A percentile compares a stretch with the other conserved stretches of the same genome.
Evolutionary conservation across 2,113 vertebrate species (phyloP).

Genomic region (Neomonachus schauinslandi): DNA sequence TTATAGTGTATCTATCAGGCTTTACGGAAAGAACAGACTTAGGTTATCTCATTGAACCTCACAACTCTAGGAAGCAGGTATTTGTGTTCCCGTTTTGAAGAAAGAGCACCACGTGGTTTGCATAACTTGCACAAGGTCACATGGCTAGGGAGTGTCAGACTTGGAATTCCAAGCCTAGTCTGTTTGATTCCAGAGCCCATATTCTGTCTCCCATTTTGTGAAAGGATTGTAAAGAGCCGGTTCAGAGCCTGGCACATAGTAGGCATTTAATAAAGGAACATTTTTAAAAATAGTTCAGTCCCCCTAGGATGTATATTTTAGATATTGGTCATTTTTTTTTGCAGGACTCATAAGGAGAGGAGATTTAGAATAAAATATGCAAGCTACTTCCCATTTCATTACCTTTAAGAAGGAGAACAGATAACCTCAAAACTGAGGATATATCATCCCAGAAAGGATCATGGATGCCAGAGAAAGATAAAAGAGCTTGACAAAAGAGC

Average conservation of each 20-base stretch:
- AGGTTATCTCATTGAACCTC: conserved; percentile 46
- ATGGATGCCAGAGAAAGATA: conserved; percentile 51
- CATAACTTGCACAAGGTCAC: conserved; percentile 28
- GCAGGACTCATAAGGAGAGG: background rate
- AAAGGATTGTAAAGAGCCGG: conserved; percentile 12
- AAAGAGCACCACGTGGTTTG: background rate
- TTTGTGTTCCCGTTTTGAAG: conserved; percentile 54
- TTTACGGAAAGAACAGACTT: conserved; percentile 48
- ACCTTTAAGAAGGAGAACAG: conserved; percentile 55
- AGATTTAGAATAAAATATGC: conserved; percentile 53
- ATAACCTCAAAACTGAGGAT: conserved; percentile 30
- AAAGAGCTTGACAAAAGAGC: conserved; percentile 37
- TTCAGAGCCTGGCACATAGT: background rate
- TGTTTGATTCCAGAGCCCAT: conserved; percentile 41
- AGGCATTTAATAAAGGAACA: conserved; percentile 32
- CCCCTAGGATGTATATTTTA: background rate
- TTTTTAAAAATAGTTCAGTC: conserved; percentile 1
- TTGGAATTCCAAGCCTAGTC: conserved; percentile 27
- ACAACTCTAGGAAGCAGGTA: background rate
- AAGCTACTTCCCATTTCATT: conserved; percentile 9
- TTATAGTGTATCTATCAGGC: conserved; percentile 20
- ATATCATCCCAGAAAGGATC: conserved; percentile 27
- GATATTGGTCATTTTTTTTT: conserved; percentile 45
- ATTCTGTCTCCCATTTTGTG: background rate
- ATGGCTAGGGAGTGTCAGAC: conserved; percentile 16